Percentiles rank a stretch among this genome's conserved stretches.
Conservation (phyloP, 2,888 invertebrate genomes). For the Zygogramma bicolorata region DNA sequence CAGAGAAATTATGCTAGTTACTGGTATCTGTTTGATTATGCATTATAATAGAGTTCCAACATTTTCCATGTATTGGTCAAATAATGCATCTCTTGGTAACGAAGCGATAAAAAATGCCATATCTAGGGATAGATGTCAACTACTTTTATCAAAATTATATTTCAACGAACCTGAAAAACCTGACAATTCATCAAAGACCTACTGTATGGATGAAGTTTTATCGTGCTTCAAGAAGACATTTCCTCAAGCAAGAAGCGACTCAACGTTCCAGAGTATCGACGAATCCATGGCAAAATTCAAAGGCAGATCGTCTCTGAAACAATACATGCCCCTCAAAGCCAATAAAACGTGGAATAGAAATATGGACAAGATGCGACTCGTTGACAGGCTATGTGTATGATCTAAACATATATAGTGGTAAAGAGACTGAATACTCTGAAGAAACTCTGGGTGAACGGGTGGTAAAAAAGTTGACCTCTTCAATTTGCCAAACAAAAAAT, state of each 20-base stretch:
- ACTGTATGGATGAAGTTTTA: constrained; percentile 23
- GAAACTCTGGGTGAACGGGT: background rate
- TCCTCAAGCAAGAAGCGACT: background rate
- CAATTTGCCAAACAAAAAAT: background rate
- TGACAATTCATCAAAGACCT: constrained; percentile 17
- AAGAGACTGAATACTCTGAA: background rate
- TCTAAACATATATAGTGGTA: constrained; percentile 1
- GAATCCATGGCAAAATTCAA: constrained; percentile 39
- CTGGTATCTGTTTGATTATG: no score
- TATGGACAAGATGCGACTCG: constrained; percentile 7
- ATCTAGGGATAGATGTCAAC: no score
- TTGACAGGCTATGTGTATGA: constrained; percentile 8
- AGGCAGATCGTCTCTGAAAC: constrained; percentile 34
- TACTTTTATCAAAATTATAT: no score
- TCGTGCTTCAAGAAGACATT: constrained; percentile 12
- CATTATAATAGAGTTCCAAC: no score
- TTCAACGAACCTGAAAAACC: constrained; percentile 23
- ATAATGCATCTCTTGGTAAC: no score
- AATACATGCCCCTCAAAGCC: constrained; percentile 25
- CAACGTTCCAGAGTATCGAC: constrained; percentile 20
- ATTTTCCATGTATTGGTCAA: no score
- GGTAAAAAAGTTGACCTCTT: background rate
- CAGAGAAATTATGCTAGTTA: no score
- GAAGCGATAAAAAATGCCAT: no score
- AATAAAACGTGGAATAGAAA: constrained; percentile 9